Evolutionary conservation across 2,888 invertebrate species (phyloP).

Genomic region (Eledone cirrhosa): DNA sequence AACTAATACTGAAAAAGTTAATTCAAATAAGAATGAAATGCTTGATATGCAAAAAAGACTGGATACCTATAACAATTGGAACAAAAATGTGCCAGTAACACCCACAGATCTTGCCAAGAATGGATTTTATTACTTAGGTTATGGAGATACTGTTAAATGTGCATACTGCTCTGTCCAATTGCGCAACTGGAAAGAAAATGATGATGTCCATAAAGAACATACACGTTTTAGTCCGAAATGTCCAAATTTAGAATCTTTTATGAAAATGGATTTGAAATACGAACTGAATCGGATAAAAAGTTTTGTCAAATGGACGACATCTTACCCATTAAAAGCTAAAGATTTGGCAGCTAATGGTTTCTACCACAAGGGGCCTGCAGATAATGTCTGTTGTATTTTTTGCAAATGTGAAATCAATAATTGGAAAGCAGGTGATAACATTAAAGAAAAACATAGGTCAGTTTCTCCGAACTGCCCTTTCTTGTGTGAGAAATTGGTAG

Average conservation of each 20-base stretch:
- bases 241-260: conserved; percentile 34
- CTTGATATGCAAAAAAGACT: conserved; percentile 38
- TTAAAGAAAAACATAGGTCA: conserved; percentile 91
- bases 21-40: no score
- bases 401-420: conserved; percentile 92
- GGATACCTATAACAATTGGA: conserved; percentile 49
- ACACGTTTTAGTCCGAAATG: conserved; percentile 89
- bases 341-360: conserved; percentile 88
- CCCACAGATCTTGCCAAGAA: conserved; percentile 78
- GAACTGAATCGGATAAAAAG: conserved; percentile 49
- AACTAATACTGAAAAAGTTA: no score
- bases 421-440: conserved; percentile 89
- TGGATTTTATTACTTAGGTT: conserved; percentile 83
- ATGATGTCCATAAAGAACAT: conserved; percentile 93
- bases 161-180: conserved; percentile 93
- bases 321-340: conserved; percentile 38
- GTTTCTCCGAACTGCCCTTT: conserved; percentile 87
- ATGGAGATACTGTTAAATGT: conserved; percentile 88
- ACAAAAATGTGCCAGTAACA: conserved; percentile 38
- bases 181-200: conserved; percentile 89
- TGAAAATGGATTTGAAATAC: conserved; percentile 35
- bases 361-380: conserved; percentile 79
- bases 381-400: conserved; percentile 90
- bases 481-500: conserved; percentile 67
- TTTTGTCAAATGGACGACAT: conserved; percentile 45